Evolutionary conservation across 2,888 invertebrate species (phyloP).

Genomic region (Drosophila kambysellisi): DNA sequence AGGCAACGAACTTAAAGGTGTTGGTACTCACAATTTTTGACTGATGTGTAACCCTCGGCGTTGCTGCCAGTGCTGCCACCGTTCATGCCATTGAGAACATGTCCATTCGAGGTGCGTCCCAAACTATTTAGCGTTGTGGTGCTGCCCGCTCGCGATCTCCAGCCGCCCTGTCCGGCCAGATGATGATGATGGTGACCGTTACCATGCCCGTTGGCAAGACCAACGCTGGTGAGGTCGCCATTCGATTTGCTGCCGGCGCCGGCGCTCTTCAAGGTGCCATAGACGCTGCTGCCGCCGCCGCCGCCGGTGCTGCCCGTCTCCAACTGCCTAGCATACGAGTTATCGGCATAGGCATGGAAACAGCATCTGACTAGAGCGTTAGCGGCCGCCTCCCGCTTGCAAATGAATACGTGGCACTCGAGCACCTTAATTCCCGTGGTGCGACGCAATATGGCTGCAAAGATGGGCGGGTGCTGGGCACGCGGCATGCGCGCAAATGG

Average conservation of each 20-base stretch:
- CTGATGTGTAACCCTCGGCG: constrained; percentile 85
- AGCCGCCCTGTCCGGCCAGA: constrained; percentile 82
- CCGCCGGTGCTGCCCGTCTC: constrained; percentile 87
- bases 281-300: constrained; percentile 86
- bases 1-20: constrained; percentile 53
- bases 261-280: constrained; percentile 86
- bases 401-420: constrained; percentile 99
- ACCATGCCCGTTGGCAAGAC: constrained; percentile 77
- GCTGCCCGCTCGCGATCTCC: constrained; percentile 87
- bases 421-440: constrained; percentile 98
- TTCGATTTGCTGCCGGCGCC: constrained; percentile 83
- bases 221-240: constrained; percentile 82
- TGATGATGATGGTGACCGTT: constrained; percentile 72
- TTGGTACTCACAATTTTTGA: constrained; percentile 85
- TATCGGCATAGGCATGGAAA: constrained; percentile 98
- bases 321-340: constrained; percentile 94
- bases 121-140: constrained; percentile 88
- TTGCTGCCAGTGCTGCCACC: constrained; percentile 82
- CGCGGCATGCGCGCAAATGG: constrained; percentile 97
- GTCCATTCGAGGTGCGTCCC: constrained; percentile 85
- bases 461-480: constrained; percentile 97
- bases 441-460: constrained; percentile 97
- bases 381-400: constrained; percentile 98
- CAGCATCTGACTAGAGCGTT: constrained; percentile 98
- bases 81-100: constrained; percentile 74